Conservation (phyloP, 1,140 invertebrate species). For the Brachionus manjavacas region DNA sequence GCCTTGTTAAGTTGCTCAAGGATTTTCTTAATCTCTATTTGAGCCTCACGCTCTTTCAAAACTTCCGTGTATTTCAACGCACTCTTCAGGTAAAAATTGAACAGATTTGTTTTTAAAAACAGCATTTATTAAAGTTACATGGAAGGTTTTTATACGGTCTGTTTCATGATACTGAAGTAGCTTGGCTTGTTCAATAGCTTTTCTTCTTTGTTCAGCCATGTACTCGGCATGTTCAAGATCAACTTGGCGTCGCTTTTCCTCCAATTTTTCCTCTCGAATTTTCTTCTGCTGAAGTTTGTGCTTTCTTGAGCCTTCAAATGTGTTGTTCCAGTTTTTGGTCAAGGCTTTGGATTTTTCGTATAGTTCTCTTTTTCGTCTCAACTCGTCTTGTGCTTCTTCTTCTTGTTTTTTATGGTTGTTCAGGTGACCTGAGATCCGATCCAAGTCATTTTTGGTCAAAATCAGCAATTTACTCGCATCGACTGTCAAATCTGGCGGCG, state of each 20-base stretch:
- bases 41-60: conserved; percentile 57
- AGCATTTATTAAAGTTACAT: conserved; percentile 49
- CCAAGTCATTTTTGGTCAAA: conserved; percentile 49
- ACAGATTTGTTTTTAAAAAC: not conserved
- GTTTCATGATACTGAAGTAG: conserved; percentile 58
- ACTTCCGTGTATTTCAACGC: conserved; percentile 55
- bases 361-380: conserved; percentile 48
- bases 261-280: conserved; percentile 52
- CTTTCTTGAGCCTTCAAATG: conserved; percentile 52
- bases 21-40: conserved; percentile 54
- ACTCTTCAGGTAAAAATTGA: conserved; percentile 47
- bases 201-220: conserved; percentile 53
- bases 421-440: conserved; percentile 52
- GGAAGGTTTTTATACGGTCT: conserved; percentile 56
- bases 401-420: conserved; percentile 46
- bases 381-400: conserved; percentile 51
- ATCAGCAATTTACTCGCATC: not conserved
- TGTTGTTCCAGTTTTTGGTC: conserved; percentile 56
- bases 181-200: conserved; percentile 58
- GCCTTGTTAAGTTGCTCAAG: conserved; percentile 46
- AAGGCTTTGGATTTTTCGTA: conserved; percentile 49
- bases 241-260: conserved; percentile 51
- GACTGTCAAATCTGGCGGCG: not conserved
- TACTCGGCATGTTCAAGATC: conserved; percentile 56
- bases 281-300: conserved; percentile 54